Evolutionary conservation across 2,888 invertebrate species (phyloP).

Genomic region (Chrysolina oricalcia): DNA sequence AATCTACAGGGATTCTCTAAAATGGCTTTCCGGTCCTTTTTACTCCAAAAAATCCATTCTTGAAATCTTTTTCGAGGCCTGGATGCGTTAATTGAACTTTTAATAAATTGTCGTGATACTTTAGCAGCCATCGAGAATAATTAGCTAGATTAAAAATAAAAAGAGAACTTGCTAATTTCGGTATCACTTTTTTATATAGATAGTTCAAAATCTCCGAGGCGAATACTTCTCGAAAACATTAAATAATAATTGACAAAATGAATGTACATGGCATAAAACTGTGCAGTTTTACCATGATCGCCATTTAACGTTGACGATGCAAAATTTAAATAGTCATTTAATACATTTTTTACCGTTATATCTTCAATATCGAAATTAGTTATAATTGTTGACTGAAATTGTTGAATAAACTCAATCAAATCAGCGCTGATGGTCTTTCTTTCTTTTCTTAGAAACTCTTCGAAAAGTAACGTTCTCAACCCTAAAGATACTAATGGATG

Average conservation of each 20-base stretch:
- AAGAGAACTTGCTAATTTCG: constrained; percentile 51
- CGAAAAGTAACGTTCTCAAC: constrained; percentile 54
- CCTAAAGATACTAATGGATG: constrained; percentile 53
- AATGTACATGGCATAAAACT: constrained; percentile 35
- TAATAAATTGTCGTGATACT: constrained; percentile 37
- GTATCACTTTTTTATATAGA: too few relatives aligned
- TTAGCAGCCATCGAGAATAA: constrained; percentile 44
- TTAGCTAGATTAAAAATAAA: constrained; percentile 56
- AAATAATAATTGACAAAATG: constrained; percentile 40
- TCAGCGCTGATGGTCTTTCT: too few relatives aligned
- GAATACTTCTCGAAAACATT: constrained; percentile 47
- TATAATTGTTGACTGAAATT: too few relatives aligned
- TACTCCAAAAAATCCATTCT: constrained; percentile 53
- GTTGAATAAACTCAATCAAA: too few relatives aligned
- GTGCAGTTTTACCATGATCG: too few relatives aligned
- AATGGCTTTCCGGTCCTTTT: constrained; percentile 55
- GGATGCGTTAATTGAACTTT: constrained; percentile 53
- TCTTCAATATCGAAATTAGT: too few relatives aligned
- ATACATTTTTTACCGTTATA: too few relatives aligned
- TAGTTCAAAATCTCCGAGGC: constrained; percentile 54
- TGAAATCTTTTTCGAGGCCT: constrained; percentile 46
- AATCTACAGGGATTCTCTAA: constrained; percentile 43
- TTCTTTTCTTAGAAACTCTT: constrained; percentile 36
- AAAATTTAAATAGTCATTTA: too few relatives aligned
- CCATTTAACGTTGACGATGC: too few relatives aligned